Conservation (phyloP, 1,140 invertebrate species). For the Pectinophora gossypiella region DNA sequence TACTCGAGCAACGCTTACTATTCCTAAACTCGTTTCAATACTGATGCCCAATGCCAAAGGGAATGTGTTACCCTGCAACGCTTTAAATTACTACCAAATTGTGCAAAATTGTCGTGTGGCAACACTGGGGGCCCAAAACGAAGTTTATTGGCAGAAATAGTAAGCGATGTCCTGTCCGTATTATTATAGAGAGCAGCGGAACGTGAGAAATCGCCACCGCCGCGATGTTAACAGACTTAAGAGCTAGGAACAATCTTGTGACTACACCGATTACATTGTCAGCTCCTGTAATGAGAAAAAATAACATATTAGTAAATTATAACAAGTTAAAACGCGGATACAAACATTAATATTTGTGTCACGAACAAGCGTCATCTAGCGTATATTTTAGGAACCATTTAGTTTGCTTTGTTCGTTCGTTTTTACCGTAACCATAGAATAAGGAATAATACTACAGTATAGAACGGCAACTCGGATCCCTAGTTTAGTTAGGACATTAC, state of each 20-base stretch:
- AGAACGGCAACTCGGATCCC: no score
- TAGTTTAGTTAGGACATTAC: no score
- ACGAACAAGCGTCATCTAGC: neutral
- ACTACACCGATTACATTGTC: slow-evolving; percentile 50
- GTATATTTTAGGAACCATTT: no score
- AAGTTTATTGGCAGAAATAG: neutral
- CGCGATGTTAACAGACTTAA: slow-evolving; percentile 43
- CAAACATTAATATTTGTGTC: neutral
- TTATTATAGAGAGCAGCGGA: neutral
- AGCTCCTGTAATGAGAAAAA: slow-evolving; percentile 46
- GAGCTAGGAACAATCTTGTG: slow-evolving; percentile 50
- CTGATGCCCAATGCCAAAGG: neutral
- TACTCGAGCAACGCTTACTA: neutral
- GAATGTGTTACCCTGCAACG: neutral
- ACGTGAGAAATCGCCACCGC: neutral
- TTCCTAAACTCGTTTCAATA: neutral
- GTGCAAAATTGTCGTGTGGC: neutral
- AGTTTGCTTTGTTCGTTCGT: neutral
- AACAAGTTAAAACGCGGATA: neutral
- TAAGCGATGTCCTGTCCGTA: neutral
- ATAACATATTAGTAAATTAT: neutral
- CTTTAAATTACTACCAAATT: neutral
- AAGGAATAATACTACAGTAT: no score
- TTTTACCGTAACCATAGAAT: no score
- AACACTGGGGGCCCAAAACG: neutral